These are phyloP conservation scores for Cyanocitta stelleri DNA, from an alignment of 2,113 vertebrate genomes.

Conservation along the genomic window DNA sequence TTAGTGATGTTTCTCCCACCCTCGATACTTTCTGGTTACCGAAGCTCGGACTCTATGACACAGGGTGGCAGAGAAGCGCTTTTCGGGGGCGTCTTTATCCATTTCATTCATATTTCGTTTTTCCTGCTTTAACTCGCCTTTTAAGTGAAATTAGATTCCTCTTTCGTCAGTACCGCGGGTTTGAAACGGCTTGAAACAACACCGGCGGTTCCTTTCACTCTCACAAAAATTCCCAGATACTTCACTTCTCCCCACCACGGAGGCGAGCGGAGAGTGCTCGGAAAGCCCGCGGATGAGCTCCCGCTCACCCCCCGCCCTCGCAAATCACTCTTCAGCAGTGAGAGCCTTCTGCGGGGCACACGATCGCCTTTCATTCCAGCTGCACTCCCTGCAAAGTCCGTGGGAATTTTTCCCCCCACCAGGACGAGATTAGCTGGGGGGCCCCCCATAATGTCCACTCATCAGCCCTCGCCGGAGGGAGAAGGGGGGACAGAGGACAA, in stretches of 20 bases:
- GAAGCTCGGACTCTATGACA: background rate
- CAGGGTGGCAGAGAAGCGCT: background rate
- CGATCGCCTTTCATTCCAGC: background rate
- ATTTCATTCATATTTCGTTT: slow-evolving; percentile 22
- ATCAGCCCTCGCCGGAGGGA: too few relatives aligned
- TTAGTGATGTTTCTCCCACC: background rate
- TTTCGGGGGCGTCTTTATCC: background rate
- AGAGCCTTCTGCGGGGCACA: background rate
- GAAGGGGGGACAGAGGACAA: background rate
- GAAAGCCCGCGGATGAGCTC: background rate
- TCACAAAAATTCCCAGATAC: background rate
- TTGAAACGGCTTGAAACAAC: background rate
- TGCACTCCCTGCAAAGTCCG: background rate
- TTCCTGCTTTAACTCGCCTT: background rate
- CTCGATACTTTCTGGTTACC: background rate
- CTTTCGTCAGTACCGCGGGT: background rate
- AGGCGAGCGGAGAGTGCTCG: background rate
- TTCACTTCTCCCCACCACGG: background rate
- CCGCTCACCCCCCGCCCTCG: background rate
- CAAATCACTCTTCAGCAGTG: background rate
- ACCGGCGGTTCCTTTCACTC: background rate
- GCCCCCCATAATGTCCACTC: too few relatives aligned
- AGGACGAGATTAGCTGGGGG: background rate
- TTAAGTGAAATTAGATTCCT: background rate
- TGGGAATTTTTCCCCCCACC: background rate